These are phyloP conservation scores for Leptinotarsa juncta DNA, from an alignment of 2,888 invertebrate species.

Conservation along the genomic window DNA sequence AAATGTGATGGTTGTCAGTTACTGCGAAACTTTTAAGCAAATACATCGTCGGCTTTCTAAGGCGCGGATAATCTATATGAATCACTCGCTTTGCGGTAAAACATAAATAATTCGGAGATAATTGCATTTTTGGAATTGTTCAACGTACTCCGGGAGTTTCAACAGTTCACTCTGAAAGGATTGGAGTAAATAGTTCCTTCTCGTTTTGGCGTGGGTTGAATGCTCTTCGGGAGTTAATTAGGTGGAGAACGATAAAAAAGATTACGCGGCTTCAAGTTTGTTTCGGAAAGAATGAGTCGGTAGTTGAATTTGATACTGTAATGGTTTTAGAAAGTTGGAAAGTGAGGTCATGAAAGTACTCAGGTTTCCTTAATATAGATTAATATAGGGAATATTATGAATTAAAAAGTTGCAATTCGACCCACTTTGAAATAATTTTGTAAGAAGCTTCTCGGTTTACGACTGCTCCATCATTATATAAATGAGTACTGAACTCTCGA, in stretches of 20 bases:
- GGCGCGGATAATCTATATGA: conserved; percentile 16
- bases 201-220: conserved; percentile 55
- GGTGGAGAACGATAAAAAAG: conserved; percentile 57
- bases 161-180: conserved; percentile 53
- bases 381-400: too few relatives aligned
- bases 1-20: background rate
- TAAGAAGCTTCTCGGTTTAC: too few relatives aligned
- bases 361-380: too few relatives aligned
- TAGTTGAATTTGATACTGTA: conserved; percentile 56
- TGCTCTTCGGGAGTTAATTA: conserved; percentile 59
- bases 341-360: background rate
- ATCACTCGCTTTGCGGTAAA: conserved; percentile 25
- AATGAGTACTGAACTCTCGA: too few relatives aligned
- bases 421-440: too few relatives aligned
- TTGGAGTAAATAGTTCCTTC: conserved; percentile 54
- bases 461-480: too few relatives aligned
- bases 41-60: background rate
- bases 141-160: conserved; percentile 52
- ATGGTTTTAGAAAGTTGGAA: conserved; percentile 26
- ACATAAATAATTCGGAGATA: conserved; percentile 29
- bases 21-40: background rate
- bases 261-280: conserved; percentile 56
- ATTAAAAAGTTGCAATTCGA: too few relatives aligned
- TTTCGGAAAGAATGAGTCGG: conserved; percentile 54
- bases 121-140: conserved; percentile 45